phyloP scores from a whole-genome alignment of 2,888 invertebrate species.

The Coremacera marginata region DNA sequence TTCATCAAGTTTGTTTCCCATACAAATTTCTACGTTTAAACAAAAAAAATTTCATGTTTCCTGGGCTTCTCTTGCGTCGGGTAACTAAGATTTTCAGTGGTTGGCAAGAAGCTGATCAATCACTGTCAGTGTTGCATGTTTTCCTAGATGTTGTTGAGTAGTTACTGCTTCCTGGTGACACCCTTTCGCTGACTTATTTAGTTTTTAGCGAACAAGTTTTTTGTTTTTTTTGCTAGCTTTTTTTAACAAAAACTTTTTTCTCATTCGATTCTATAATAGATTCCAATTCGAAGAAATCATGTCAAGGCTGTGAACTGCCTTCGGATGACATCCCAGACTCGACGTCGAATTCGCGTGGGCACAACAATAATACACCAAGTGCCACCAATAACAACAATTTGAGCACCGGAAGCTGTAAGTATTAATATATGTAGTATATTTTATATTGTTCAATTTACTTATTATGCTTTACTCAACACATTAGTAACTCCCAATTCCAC shows the following conservation, averaged over 20 bases:
- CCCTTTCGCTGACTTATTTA: constrained; percentile 47
- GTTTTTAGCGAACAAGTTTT: background rate
- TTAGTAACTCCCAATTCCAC: constrained; percentile 69
- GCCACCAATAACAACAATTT: constrained; percentile 83
- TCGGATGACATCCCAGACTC: constrained; percentile 80
- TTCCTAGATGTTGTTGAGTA: constrained; percentile 41
- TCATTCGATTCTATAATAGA: constrained; percentile 58
- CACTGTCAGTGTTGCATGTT: constrained; percentile 54
- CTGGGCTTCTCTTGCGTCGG: background rate
- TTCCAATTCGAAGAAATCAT: constrained; percentile 76
- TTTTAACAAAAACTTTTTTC: background rate
- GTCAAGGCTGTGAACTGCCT: constrained; percentile 84
- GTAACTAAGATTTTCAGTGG: background rate
- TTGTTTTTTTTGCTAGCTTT: constrained; percentile 37
- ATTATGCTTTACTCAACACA: background rate
- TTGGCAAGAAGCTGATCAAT: constrained; percentile 62
- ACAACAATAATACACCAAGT: constrained; percentile 86
- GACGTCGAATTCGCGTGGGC: constrained; percentile 75
- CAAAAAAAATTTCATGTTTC: background rate
- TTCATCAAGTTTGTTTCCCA: constrained; percentile 3
- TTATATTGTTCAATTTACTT: background rate
- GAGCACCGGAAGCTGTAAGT: constrained; percentile 69
- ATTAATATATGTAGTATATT: background rate
- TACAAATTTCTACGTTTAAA: background rate
- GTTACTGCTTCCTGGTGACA: constrained; percentile 35